Conservation (phyloP, 1,140 invertebrate genomes). For the Cepaea nemoralis region DNA sequence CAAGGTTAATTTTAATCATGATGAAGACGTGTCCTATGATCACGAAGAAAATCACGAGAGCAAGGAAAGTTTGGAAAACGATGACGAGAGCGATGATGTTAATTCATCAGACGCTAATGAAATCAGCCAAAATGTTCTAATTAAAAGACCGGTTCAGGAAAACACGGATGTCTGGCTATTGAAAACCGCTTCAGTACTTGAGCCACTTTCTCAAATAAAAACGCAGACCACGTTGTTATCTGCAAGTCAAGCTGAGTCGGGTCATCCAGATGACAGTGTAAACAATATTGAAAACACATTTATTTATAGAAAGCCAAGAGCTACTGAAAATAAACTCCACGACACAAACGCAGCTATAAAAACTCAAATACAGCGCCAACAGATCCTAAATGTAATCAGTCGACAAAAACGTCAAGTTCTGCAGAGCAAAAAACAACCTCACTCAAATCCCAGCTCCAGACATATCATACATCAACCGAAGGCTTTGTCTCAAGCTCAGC, state of each 20-base stretch:
- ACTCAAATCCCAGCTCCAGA: too few species aligned
- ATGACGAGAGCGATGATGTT: background rate
- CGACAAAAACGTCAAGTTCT: constrained; percentile 8
- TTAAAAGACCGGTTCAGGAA: too few species aligned
- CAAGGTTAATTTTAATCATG: background rate
- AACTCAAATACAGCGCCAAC: background rate
- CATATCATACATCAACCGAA: too few species aligned
- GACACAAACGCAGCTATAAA: background rate
- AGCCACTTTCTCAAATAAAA: too few species aligned
- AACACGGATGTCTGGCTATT: too few species aligned
- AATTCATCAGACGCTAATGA: background rate
- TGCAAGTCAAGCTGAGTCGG: too few species aligned
- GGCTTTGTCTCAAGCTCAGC: too few species aligned
- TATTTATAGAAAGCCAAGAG: background rate
- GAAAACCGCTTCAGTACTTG: too few species aligned
- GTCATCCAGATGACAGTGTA: too few species aligned
- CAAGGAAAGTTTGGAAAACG: background rate
- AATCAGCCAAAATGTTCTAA: background rate
- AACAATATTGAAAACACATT: too few species aligned
- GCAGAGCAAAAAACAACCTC: too few species aligned
- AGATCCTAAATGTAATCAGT: background rate
- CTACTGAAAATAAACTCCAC: background rate
- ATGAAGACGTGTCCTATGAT: background rate
- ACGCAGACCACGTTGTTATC: too few species aligned
- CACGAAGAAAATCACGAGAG: background rate